Evolutionary conservation across 2,797 vertebrate genomes (phyloP).

Genomic region (Valencia hispanica): DNA sequence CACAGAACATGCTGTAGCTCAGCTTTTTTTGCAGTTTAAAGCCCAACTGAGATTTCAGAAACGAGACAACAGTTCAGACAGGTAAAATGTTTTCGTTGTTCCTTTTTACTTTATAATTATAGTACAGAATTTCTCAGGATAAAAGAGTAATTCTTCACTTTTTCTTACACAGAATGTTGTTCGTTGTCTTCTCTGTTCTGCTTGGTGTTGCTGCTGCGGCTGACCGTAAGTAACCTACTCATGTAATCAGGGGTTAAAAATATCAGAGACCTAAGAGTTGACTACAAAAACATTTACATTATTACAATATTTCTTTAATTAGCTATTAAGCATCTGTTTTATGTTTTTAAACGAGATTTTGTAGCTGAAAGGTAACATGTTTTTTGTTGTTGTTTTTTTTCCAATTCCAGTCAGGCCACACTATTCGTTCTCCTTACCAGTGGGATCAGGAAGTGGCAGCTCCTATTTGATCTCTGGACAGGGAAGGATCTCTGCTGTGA

Average conservation of each 20-base stretch:
- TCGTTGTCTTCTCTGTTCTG: background rate
- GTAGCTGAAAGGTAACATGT: background rate
- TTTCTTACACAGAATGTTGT: conserved; percentile 3
- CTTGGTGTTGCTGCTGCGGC: background rate
- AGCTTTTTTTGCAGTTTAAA: background rate
- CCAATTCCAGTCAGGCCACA: background rate
- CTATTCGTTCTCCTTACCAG: background rate
- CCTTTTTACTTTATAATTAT: background rate
- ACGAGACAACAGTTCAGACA: background rate
- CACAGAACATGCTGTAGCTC: background rate
- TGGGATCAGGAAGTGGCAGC: conserved; percentile 3
- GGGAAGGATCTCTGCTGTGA: conserved; percentile 12
- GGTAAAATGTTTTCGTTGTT: background rate
- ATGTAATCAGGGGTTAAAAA: no score
- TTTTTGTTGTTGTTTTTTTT: background rate
- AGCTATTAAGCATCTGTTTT: background rate
- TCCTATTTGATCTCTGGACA: background rate
- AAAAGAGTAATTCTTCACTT: background rate
- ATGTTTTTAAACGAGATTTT: background rate
- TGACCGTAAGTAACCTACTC: conserved; percentile 4
- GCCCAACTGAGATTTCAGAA: background rate
- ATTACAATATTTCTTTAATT: background rate
- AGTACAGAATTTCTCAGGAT: background rate
- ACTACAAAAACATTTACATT: background rate
- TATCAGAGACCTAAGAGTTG: no score